Evolutionary conservation across 2,888 invertebrate genomes (phyloP).

Genomic region (Junonia oenone): DNA sequence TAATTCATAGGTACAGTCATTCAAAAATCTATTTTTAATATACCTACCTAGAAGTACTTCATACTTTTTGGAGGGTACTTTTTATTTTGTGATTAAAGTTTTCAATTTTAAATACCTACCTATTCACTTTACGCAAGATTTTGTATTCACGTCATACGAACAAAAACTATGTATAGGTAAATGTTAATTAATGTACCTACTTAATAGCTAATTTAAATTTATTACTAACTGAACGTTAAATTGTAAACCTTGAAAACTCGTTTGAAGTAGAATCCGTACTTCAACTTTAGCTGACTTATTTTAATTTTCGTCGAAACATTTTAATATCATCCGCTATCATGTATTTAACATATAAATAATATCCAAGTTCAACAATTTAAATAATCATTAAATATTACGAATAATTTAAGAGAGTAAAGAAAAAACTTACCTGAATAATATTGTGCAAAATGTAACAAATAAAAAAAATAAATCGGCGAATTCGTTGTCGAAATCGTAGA

Average conservation of each 20-base stretch:
- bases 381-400: too few species aligned
- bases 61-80: background rate
- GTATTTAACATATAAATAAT: too few species aligned
- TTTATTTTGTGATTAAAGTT: background rate
- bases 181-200: background rate
- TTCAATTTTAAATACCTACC: background rate
- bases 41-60: too few species aligned
- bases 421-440: conserved; percentile 35
- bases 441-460: conserved; percentile 47
- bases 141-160: background rate
- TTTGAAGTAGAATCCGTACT: conserved; percentile 13
- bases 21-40: too few species aligned
- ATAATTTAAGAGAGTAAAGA: conserved; percentile 1
- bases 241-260: conserved; percentile 27
- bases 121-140: background rate
- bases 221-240: conserved; percentile 6
- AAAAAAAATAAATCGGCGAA: conserved; percentile 30
- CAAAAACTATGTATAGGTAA: background rate
- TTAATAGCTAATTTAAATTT: conserved; percentile 2
- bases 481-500: conserved; percentile 40
- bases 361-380: background rate
- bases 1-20: too few species aligned
- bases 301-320: too few species aligned
- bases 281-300: conserved; percentile 10
- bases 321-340: too few species aligned